A percentile compares a stretch with the other conserved stretches of the same genome.
Conservation (phyloP, 2,113 vertebrate genomes). For the Sarotherodon lohbergeri region DNA sequence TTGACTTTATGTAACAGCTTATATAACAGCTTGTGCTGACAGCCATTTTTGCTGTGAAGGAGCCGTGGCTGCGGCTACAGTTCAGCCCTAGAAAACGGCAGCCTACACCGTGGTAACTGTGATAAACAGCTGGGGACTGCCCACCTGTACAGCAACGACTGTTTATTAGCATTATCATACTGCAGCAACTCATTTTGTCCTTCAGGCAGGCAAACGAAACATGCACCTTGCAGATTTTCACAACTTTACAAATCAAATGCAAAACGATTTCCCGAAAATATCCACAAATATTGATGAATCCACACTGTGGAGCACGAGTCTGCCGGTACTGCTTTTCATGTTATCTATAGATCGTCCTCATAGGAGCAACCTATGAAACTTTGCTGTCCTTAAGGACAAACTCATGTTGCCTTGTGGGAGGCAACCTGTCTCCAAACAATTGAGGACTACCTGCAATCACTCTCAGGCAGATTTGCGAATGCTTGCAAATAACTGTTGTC, state of each 20-base stretch:
- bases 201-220: background rate
- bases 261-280: accelerated
- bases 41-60: background rate
- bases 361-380: background rate
- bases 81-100: background rate
- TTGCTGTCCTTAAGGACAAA: background rate
- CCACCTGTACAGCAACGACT: background rate
- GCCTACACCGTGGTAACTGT: background rate
- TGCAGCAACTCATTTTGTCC: background rate
- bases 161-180: background rate
- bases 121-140: background rate
- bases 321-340: background rate
- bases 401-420: background rate
- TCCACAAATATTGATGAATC: background rate
- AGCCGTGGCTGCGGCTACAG: background rate
- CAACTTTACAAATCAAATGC: background rate
- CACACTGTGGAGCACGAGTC: accelerated
- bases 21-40: conserved; percentile 16
- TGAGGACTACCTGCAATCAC: background rate
- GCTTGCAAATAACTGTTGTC: background rate
- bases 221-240: background rate
- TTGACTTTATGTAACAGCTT: conserved; percentile 37
- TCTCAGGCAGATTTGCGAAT: background rate
- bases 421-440: background rate
- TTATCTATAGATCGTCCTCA: background rate